Conservation (phyloP, 1,140 invertebrate genomes). For the Drosophila dunni region DNA sequence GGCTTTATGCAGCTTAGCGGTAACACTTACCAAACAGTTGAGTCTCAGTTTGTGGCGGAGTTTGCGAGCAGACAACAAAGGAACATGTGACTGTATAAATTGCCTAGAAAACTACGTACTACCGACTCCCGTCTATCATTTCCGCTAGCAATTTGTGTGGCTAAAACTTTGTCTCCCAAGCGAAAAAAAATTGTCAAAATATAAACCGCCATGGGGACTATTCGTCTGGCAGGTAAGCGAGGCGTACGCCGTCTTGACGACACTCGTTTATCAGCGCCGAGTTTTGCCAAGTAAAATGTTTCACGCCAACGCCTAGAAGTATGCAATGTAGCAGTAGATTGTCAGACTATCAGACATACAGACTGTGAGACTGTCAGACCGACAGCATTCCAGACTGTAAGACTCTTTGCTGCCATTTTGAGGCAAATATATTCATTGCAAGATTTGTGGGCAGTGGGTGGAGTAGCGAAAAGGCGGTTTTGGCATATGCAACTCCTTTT, state of each 20-base stretch:
- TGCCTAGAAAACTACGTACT: constrained; percentile 77
- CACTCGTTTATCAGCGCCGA: constrained; percentile 67
- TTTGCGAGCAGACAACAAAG: constrained; percentile 65
- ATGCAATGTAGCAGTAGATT: constrained; percentile 34
- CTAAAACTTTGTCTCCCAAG: constrained; percentile 17
- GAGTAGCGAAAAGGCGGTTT: constrained; percentile 36
- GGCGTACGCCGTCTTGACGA: constrained; percentile 42
- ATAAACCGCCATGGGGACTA: constrained; percentile 60
- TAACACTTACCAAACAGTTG: constrained; percentile 19
- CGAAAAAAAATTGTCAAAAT: constrained; percentile 70
- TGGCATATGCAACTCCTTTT: constrained; percentile 61
- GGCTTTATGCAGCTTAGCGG: constrained; percentile 59
- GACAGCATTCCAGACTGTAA: constrained; percentile 9
- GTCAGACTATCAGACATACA: constrained; percentile 17
- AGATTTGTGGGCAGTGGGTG: constrained; percentile 66
- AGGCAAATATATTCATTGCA: constrained; percentile 78
- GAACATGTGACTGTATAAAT: constrained; percentile 73
- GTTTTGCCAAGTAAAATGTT: constrained; percentile 58
- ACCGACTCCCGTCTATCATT: constrained; percentile 77
- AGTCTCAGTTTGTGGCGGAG: constrained; percentile 14
- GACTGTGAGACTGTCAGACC: constrained; percentile 25
- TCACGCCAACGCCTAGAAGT: constrained; percentile 75
- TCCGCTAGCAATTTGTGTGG: constrained; percentile 67
- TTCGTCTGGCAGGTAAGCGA: constrained; percentile 49
- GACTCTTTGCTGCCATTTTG: constrained; percentile 36